phyloP scores from a whole-genome alignment of 1,140 invertebrate species.

The Drosophila tsacasi region DNA sequence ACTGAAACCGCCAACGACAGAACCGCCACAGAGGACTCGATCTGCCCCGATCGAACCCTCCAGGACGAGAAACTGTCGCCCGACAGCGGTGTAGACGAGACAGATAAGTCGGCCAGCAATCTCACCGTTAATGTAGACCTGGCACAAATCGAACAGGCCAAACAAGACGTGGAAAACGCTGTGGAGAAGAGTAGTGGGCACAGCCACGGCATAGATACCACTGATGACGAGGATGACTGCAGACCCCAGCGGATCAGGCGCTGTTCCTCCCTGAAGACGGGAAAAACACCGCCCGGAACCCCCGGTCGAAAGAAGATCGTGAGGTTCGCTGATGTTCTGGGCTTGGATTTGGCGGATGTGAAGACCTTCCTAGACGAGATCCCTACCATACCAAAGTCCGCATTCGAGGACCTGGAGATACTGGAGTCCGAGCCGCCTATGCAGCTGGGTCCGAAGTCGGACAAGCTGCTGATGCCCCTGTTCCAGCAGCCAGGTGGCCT shows the following conservation, averaged over 20 bases:
- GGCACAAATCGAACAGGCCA: constrained; percentile 58
- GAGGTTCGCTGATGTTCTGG: constrained; percentile 96
- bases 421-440: constrained; percentile 82
- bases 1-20: not conserved
- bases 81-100: constrained; percentile 34
- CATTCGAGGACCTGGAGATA: constrained; percentile 90
- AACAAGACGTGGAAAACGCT: constrained; percentile 30
- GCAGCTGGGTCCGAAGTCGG: constrained; percentile 86
- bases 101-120: constrained; percentile 36
- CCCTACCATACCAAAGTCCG: constrained; percentile 94
- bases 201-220: constrained; percentile 71
- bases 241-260: constrained; percentile 89
- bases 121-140: constrained; percentile 49
- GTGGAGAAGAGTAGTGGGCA: constrained; percentile 32
- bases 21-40: constrained; percentile 7
- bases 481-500: constrained; percentile 93
- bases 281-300: constrained; percentile 96
- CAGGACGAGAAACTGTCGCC: constrained; percentile 16
- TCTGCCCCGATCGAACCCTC: constrained; percentile 2
- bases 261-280: constrained; percentile 94
- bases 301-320: constrained; percentile 97
- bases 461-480: constrained; percentile 89
- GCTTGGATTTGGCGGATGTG: constrained; percentile 96
- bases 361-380: constrained; percentile 95
- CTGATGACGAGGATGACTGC: constrained; percentile 85